Base-by-base conservation (phyloP, 1,140 invertebrate species). In the Drosophila ohnishii region DNA sequence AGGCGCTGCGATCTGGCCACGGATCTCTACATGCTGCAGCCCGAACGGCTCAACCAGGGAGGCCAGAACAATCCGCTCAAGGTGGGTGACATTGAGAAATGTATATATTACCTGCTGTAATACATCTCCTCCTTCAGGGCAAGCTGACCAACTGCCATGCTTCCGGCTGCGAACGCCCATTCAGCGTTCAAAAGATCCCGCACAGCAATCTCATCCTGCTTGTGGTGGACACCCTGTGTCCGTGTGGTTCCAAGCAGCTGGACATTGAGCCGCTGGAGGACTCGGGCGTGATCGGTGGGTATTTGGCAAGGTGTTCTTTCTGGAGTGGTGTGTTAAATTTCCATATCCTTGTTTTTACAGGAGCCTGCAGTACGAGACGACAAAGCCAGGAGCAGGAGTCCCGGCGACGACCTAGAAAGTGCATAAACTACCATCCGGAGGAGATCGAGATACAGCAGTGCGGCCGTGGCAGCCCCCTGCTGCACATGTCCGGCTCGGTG, bases 121-220 rank as follows among this genome's bases (percentile, higher is more conserved):
- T 10, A 7, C 11, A 8, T 14, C 3, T 42, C 2, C 1, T 25
- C 34, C 89, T 93, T 19, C 96, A 97, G 92, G 97, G 96, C n/a
- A 97, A 97, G 91, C 93, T 98, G 1, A 97, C 96, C 1, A 97
- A 97, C 90, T 98, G 97, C 89, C 96, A 97, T 86, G 94, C 95
- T 30, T 96, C 96, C 19, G 96, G 96, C 75, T 98, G 97, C 90
- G 97, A 97, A 92, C 96, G 97, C 75, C 96, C 96, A 13, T 98
- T 98, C 92, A 98, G 97, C 92, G 97, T 98, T 11, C 97, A 98
- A 87, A 97, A 97, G 92, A 97, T 98, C 78, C 96, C 95, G 40
- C 96, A 97, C 87, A 98, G 97, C 78, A 98, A 98, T 93, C 92
- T 98, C 48, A 97, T 98, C 56, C 92, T 98, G 58, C 92, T 98